Conservation (phyloP, 2,888 invertebrate species). For the Lysandra coridon region DNA sequence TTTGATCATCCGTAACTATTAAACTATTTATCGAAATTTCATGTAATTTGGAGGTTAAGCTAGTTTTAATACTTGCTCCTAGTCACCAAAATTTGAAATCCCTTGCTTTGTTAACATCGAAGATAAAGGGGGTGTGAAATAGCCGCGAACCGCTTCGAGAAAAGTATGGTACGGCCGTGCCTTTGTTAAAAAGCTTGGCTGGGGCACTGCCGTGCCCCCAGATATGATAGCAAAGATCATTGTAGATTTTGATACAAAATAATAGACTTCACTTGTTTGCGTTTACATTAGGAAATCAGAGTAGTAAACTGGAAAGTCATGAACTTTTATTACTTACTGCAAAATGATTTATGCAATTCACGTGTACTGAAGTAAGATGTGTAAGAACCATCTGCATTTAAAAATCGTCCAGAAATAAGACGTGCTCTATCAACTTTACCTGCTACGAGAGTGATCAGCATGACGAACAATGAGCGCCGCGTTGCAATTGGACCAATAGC, state of each 20-base stretch:
- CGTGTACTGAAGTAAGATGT: neutral
- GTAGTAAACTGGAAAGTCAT: neutral
- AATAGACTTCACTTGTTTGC: neutral
- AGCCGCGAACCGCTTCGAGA: too few relatives aligned
- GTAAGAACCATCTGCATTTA: neutral
- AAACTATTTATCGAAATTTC: too few relatives aligned
- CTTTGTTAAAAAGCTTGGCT: too few relatives aligned
- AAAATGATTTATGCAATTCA: neutral
- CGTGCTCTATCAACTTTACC: neutral
- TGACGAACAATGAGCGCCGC: neutral
- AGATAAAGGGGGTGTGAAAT: too few relatives aligned
- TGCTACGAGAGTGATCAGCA: neutral
- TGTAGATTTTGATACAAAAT: neutral
- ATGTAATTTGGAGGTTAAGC: too few relatives aligned
- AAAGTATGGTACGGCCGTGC: too few relatives aligned
- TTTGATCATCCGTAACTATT: too few relatives aligned
- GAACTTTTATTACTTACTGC: neutral
- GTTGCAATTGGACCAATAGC: neutral
- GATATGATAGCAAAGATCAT: neutral
- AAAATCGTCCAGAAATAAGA: neutral
- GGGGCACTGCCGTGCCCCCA: too few relatives aligned
- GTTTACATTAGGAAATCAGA: neutral
- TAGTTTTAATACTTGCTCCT: too few relatives aligned
- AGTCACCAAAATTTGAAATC: too few relatives aligned
- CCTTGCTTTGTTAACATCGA: too few relatives aligned